A percentile compares a stretch with the other conserved stretches of the same genome.
Evolutionary conservation across 2,113 vertebrate species (phyloP).

Genomic region (Blennius ocellaris): DNA sequence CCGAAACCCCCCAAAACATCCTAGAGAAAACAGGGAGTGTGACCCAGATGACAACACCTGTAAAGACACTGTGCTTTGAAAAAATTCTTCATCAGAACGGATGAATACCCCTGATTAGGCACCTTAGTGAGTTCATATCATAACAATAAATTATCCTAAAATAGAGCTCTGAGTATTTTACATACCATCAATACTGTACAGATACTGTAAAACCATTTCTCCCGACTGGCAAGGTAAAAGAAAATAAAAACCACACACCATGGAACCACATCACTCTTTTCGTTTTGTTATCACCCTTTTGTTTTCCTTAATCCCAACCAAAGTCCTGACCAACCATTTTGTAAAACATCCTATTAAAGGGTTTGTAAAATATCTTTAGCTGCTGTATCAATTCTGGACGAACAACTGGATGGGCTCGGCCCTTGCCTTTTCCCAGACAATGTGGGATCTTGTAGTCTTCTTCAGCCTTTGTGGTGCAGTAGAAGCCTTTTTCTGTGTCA

Average conservation of each 20-base stretch:
- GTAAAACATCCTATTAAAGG: constrained; percentile 95
- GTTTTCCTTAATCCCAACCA: constrained; percentile 84
- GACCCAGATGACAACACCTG: constrained; percentile 83
- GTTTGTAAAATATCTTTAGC: constrained; percentile 91
- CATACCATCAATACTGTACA: constrained; percentile 85
- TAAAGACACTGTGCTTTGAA: constrained; percentile 89
- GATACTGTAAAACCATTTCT: constrained; percentile 79
- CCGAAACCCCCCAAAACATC: not conserved
- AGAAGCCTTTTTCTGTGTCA: constrained; percentile 97
- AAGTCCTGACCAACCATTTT: constrained; percentile 91
- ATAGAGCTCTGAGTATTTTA: constrained; percentile 98
- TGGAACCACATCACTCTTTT: constrained; percentile 28
- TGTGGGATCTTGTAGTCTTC: constrained; percentile 90
- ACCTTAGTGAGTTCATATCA: constrained; percentile 95
- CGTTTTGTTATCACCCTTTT: too few species aligned
- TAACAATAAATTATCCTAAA: constrained; percentile 99
- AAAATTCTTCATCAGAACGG: constrained; percentile 26
- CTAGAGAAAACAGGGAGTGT: constrained; percentile 30
- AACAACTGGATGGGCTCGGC: constrained; percentile 91
- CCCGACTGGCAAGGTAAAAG: constrained; percentile 57
- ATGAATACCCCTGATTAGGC: constrained; percentile 87
- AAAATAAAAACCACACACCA: constrained; percentile 30
- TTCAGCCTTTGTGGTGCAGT: constrained; percentile 94
- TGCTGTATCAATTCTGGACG: constrained; percentile 86
- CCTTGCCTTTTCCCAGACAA: constrained; percentile 94